Evolutionary conservation across 2,113 vertebrate species (phyloP), one percentile per base, ranked within the genome.

Genomic region (Larimichthys crocea): DNA sequence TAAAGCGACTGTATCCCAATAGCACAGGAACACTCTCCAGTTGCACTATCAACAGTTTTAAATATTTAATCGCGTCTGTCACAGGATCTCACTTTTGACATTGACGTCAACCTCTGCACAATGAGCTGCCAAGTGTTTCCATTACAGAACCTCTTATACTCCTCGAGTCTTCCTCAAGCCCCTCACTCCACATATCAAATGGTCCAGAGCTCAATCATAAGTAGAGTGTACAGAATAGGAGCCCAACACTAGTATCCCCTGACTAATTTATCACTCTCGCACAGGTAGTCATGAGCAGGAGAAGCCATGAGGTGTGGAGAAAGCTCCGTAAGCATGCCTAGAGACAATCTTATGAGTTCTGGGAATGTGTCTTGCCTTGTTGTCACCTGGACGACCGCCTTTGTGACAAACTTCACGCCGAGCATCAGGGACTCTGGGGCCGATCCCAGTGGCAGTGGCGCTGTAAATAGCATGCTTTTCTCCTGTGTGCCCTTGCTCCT

Each of bases 61-160:
- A 94, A 95, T 95, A 91, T 93, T 95, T 95, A 94, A 95, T 92
- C 55, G 42, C 35, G 79, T 70, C 92, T 88, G 93, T 92, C 91
- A 94, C 83, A 65, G 86, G 93, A 94, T 92, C 92, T 79, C 79
- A 79, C 90, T 87, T 90, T 91, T 93, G 93, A 94, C 93, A 88
- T 94, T 94, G 92, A 91, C 85, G 69, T 76, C 93, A 91, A 92
- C 91, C 92, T 92, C 86, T 82, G 42, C 79, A 56, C 52, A 10
- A 79, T 26, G 74, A 69, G 73, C 82, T 80, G 85, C 84, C 79
- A 75, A 90, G 80, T 83, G 90, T 82, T 86, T 88, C 86, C 66
- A 76, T 85, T 87, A 79, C 86, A 78, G 0, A 19, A 79, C 74
- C 71, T 77, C 67, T 82, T 53, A 16, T 15, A 31, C 68, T 65